Evolutionary conservation across 1,140 invertebrate genomes (phyloP).

Genomic region (Anastatus disparis): DNA sequence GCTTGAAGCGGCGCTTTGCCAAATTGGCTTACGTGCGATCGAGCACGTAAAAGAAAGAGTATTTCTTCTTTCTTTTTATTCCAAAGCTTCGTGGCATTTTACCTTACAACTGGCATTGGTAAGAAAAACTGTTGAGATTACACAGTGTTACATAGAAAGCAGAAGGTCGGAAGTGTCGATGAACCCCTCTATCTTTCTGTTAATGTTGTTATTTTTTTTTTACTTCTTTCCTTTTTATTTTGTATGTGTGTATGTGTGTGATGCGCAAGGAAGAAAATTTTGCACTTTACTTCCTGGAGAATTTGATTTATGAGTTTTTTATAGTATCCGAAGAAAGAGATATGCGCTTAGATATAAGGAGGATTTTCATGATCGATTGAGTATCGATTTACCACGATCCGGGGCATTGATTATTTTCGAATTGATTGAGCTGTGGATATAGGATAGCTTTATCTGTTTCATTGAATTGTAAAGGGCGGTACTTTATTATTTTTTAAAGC

Average conservation of each 20-base stretch:
- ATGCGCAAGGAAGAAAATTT: neutral
- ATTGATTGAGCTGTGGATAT: neutral
- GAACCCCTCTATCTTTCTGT: neutral
- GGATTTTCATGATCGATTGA: neutral
- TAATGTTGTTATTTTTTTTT: no score
- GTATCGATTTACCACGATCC: neutral
- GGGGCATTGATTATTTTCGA: neutral
- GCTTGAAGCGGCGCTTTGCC: neutral
- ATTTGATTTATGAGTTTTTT: neutral
- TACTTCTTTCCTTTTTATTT: no score
- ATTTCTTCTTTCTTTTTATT: no score
- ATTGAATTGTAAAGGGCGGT: no score
- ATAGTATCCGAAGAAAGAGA: neutral
- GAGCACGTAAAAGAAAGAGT: conserved; percentile 43
- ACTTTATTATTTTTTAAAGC: no score
- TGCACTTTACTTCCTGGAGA: no score
- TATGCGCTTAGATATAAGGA: neutral
- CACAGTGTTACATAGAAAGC: neutral
- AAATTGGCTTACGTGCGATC: conserved; percentile 23
- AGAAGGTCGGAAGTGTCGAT: conserved; percentile 9
- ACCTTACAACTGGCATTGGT: conserved; percentile 48
- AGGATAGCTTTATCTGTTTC: neutral
- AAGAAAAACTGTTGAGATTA: conserved; percentile 28
- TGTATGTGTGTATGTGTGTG: no score
- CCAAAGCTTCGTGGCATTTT: no score